Percentiles rank a stretch among this genome's conserved stretches.
Conservation (phyloP, 2,113 vertebrate species). For the Polypterus senegalus region DNA sequence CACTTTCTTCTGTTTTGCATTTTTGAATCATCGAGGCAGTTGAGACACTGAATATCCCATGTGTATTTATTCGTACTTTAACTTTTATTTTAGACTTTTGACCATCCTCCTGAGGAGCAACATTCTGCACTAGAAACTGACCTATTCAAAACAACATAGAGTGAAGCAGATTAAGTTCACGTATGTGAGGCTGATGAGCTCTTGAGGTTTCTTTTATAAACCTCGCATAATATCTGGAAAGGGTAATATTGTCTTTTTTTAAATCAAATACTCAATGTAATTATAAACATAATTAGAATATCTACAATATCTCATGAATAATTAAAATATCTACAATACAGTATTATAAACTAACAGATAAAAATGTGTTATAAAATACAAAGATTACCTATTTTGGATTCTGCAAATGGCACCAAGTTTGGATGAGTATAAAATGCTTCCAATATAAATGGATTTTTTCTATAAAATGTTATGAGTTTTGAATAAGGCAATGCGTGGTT, state of each 20-base stretch:
- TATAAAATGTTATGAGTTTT: slow-evolving; percentile 62
- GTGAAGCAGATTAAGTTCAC: no score
- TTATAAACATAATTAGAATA: no score
- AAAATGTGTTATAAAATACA: no score
- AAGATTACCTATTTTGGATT: slow-evolving; percentile 60
- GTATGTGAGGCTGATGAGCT: no score
- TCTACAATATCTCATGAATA: no score
- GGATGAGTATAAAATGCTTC: slow-evolving; percentile 66
- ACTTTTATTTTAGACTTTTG: slow-evolving; percentile 65
- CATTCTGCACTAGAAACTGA: slow-evolving; percentile 59
- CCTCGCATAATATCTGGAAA: no score
- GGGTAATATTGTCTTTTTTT: no score
- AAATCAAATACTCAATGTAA: no score
- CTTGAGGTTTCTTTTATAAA: no score
- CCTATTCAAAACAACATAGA: slow-evolving; percentile 29
- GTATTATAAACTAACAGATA: no score
- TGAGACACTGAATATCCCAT: slow-evolving; percentile 61
- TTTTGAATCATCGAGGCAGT: slow-evolving; percentile 60
- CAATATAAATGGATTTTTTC: slow-evolving; percentile 57
- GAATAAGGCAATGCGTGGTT: slow-evolving; percentile 59
- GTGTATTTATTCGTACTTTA: slow-evolving; percentile 56
- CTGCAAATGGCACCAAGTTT: slow-evolving; percentile 52
- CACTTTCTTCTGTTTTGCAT: slow-evolving; percentile 43
- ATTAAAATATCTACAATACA: no score
- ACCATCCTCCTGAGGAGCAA: slow-evolving; percentile 57